Evolutionary conservation across 1,140 invertebrate genomes (phyloP), one percentile per base, ranked within the genome.

Genomic region (Drosophila ananassae): DNA sequence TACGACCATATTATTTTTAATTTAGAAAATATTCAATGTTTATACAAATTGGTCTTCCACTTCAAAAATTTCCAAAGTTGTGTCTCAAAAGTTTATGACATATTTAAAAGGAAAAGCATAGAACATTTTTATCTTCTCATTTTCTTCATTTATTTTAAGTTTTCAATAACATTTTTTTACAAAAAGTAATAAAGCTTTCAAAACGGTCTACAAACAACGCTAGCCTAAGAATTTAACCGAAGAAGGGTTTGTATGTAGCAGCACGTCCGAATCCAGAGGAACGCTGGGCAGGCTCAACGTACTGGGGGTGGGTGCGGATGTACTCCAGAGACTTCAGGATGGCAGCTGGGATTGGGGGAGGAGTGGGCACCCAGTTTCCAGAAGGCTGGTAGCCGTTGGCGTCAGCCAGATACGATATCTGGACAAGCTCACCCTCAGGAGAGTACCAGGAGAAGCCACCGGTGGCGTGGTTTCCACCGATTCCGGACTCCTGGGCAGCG

Each of bases 261-360:
- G 39, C 5, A 9, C 24, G 47, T 13, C 24, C 10, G 17, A 30
- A 2, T 5, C 25, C 25, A 28, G 25, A 6, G 22, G n/a, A 13
- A 0, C 25, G 17, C 13, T 60, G 41, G 34, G 34, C 34, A 37
- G 39, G 50, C 17, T 89, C 83, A 3, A 37, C 51, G 54, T 83
- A 73, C 56, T 83, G 76, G n/a, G 93, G 93, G 41, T 93, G 91
- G 30, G 92, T 80, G 59, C 93, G 92, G 62, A 94, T 92, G 73
- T 93, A 94, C 55, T 94, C 94, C 39, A 95, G 82, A 5, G 93
- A 93, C 73, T 92, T 93, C 41, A 93, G 92, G 63, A 95, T 95
- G 46, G 93, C 94, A 55, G 67, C 94, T 96, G 93, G 98, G 96
- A 92, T 98, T 94, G 94, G 90, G 77, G 96, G 96, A 30, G 96